Evolutionary conservation across 2,888 invertebrate species (phyloP).

Genomic region (Rotaria sp.): DNA sequence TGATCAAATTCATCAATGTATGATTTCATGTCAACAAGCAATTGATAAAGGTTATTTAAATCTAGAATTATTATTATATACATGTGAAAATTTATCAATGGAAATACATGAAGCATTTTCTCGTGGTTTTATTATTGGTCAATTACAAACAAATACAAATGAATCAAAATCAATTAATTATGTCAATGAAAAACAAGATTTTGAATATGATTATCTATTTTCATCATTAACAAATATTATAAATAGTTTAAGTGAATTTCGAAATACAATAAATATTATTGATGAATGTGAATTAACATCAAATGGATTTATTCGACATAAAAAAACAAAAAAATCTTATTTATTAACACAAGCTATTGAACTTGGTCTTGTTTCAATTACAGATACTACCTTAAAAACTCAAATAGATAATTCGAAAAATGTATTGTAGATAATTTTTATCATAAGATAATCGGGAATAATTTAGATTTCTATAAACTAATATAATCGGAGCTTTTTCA

Average conservation of each 20-base stretch:
- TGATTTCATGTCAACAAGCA: not conserved
- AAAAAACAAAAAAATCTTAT: not conserved
- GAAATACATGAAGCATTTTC: not conserved
- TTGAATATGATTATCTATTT: not conserved
- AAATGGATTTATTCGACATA: not conserved
- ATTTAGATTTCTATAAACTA: no score
- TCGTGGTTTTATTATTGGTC: not conserved
- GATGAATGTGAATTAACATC: conserved; percentile 6
- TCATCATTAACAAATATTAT: conserved; percentile 7
- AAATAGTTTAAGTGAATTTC: not conserved
- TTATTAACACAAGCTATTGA: not conserved
- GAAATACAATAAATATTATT: not conserved
- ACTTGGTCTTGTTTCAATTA: not conserved
- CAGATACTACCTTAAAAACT: not conserved
- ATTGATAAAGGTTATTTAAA: not conserved
- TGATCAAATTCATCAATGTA: not conserved
- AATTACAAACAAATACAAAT: not conserved
- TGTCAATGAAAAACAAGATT: not conserved
- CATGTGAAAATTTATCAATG: not conserved
- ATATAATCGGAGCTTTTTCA: no score
- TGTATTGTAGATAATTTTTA: not conserved
- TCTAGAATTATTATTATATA: not conserved
- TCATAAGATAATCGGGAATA: no score
- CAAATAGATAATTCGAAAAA: not conserved
- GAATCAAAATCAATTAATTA: not conserved